These are phyloP conservation scores for Mastomys natalensis DNA, from an alignment of 2,113 vertebrate genomes.

Conservation along the genomic window DNA sequence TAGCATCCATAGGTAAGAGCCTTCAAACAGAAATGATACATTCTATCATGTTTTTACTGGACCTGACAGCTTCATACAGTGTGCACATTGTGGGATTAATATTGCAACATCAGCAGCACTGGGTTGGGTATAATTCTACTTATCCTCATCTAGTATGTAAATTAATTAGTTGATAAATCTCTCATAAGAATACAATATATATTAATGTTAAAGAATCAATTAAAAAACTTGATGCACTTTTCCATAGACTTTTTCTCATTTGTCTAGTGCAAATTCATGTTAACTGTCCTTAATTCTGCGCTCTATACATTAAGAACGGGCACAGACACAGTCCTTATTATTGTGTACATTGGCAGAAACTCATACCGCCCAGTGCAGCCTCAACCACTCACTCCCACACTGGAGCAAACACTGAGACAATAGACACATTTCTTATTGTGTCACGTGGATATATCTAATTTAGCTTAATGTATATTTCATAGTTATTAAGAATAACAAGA, in stretches of 20 bases:
- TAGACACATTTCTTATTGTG: not conserved
- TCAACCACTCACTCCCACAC: not conserved
- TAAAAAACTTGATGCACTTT: not conserved
- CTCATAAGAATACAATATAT: not conserved
- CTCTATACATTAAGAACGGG: too few relatives aligned
- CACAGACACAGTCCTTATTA: not conserved
- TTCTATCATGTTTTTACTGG: too few relatives aligned
- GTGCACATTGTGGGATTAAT: not conserved
- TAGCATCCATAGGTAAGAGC: not conserved
- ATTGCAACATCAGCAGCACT: not conserved
- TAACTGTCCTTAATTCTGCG: not conserved
- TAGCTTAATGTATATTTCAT: not conserved
- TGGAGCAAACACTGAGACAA: not conserved
- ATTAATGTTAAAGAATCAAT: not conserved
- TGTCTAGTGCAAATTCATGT: not conserved
- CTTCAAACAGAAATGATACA: not conserved
- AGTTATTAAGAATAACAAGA: slow-evolving; percentile 1
- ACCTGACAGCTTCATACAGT: not conserved
- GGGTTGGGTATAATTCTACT: not conserved
- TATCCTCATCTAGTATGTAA: not conserved
- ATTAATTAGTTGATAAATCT: not conserved
- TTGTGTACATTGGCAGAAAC: too few relatives aligned
- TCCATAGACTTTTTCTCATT: not conserved
- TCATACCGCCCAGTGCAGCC: not conserved
- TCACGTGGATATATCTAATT: not conserved